Evolutionary conservation across 2,113 vertebrate genomes (phyloP).

Genomic region (Halichoerus grypus): DNA sequence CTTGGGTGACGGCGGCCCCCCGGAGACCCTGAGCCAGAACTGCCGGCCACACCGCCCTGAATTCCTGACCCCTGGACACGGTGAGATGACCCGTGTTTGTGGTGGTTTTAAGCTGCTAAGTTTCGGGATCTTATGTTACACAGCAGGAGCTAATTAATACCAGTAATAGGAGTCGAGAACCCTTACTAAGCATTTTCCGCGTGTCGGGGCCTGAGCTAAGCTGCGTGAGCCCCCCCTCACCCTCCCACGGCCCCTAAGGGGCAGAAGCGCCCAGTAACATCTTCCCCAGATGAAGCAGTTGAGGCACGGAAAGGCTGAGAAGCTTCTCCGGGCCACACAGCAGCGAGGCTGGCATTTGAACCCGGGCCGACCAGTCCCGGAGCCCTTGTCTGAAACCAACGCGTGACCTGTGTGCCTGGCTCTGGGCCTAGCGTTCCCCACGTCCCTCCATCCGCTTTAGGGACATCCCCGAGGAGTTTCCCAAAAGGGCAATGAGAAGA

Average conservation of each 20-base stretch:
- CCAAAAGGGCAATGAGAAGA: background rate
- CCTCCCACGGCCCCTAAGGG: too few species aligned
- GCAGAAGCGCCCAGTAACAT: too few species aligned
- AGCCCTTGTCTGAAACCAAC: background rate
- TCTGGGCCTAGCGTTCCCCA: rapidly evolving
- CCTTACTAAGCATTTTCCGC: too few species aligned
- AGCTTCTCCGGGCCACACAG: rapidly evolving
- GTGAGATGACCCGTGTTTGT: background rate
- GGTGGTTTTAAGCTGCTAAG: background rate
- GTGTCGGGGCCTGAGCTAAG: too few species aligned
- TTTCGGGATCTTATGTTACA: background rate
- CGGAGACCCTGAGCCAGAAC: background rate
- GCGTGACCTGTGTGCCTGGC: rapidly evolving
- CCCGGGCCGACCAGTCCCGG: rapidly evolving
- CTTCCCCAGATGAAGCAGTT: background rate
- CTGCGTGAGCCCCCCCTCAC: too few species aligned
- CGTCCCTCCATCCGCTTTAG: too few species aligned
- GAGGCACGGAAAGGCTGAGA: background rate
- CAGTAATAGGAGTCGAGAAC: too few species aligned
- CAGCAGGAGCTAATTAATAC: background rate
- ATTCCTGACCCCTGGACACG: background rate
- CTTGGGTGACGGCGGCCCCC: rapidly evolving
- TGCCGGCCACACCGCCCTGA: rapidly evolving
- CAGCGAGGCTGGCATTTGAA: rapidly evolving
- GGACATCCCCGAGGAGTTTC: background rate